phyloP scores from a whole-genome alignment of 92 coral and sea anemone species.

The Palythoa grandis region DNA sequence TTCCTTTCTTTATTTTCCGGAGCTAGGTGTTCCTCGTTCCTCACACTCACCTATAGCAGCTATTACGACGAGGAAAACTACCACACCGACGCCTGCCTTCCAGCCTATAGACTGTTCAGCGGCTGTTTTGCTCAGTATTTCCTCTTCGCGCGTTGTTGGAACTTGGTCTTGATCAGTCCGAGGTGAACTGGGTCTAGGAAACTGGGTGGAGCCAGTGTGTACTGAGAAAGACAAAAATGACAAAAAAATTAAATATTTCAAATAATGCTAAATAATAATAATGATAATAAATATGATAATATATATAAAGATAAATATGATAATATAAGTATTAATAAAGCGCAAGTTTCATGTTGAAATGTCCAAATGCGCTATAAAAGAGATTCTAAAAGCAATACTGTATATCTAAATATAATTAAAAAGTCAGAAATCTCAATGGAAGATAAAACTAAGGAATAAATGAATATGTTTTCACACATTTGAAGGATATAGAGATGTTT shows the following conservation, averaged over 20 bases:
- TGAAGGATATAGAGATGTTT: no score
- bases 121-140: background rate
- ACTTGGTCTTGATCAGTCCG: constrained; percentile 19
- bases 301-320: no score
- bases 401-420: no score
- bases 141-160: background rate
- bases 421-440: no score
- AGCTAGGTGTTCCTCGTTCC: background rate
- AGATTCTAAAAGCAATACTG: no score
- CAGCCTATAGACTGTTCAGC: constrained; percentile 20
- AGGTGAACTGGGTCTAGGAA: constrained; percentile 5
- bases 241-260: background rate
- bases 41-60: constrained; percentile 1
- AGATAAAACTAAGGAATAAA: no score
- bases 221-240: background rate
- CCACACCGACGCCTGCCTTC: constrained; percentile 24
- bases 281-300: no score
- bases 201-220: background rate
- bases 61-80: background rate
- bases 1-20: no score
- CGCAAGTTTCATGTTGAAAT: no score
- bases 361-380: no score
- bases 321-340: no score
- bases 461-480: no score
- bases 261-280: background rate